A percentile compares a stretch with the other conserved stretches of the same genome.
phyloP scores from a whole-genome alignment of 2,797 vertebrate genomes.

The Anabas testudineus region DNA sequence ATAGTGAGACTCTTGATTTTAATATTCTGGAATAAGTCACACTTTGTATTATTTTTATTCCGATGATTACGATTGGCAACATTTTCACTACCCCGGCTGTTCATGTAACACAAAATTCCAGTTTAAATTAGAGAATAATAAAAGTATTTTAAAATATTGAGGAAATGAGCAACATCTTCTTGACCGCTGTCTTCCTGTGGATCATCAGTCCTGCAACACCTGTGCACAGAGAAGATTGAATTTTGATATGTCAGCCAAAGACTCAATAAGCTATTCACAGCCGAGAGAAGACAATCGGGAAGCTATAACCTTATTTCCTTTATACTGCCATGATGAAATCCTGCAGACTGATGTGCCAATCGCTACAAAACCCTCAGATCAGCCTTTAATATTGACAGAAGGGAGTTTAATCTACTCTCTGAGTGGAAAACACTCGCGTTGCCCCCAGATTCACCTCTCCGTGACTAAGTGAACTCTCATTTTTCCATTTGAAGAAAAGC shows the following conservation, averaged over 20 bases:
- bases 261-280: conserved; percentile 36
- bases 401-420: conserved; percentile 59
- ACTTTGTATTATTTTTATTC: no score
- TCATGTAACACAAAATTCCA: no score
- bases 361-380: conserved; percentile 54
- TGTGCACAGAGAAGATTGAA: conserved; percentile 24
- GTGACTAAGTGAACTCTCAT: conserved; percentile 60
- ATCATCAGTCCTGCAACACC: conserved; percentile 6
- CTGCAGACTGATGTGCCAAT: conserved; percentile 59
- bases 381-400: conserved; percentile 68
- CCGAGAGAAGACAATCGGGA: conserved; percentile 52
- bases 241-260: conserved; percentile 31
- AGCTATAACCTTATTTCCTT: conserved; percentile 63
- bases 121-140: no score
- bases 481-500: conserved; percentile 53
- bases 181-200: not conserved
- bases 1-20: no score
- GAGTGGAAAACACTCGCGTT: conserved; percentile 52
- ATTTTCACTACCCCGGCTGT: no score
- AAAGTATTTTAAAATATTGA: no score
- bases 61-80: no score
- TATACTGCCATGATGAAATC: conserved; percentile 65
- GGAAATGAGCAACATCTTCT: not conserved
- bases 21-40: no score
- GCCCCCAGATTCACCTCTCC: conserved; percentile 61